phyloP scores from a whole-genome alignment of 2,113 vertebrate genomes.

The Sinosuthora webbiana region DNA sequence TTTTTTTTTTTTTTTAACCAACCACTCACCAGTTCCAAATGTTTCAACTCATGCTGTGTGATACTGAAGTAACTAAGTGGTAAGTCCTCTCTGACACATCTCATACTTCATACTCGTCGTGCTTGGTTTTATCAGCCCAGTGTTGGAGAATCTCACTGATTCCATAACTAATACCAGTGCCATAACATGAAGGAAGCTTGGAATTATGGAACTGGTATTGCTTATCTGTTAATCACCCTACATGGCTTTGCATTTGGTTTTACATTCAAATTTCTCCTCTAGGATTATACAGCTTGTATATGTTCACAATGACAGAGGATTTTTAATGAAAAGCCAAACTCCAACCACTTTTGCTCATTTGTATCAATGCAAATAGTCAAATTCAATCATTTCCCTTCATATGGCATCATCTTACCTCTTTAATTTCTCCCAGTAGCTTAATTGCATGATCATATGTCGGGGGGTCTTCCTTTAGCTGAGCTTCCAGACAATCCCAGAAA shows the following conservation, averaged over 20 bases:
- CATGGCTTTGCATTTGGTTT: not conserved
- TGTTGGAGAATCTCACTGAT: not conserved
- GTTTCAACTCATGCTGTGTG: not conserved
- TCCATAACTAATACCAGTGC: not conserved
- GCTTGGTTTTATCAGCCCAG: not conserved
- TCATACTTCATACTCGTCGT: not conserved
- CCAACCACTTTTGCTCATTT: not conserved
- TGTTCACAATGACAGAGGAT: not conserved
- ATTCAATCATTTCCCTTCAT: not conserved
- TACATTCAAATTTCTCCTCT: not conserved
- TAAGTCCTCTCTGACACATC: not conserved
- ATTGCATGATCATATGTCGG: constrained; percentile 78
- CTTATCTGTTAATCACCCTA: not conserved
- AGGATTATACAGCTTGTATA: not conserved
- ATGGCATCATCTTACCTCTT: constrained; percentile 72
- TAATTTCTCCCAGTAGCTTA: constrained; percentile 81
- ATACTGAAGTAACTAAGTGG: not conserved
- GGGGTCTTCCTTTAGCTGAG: constrained; percentile 87
- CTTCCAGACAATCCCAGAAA: constrained; percentile 94
- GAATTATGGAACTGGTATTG: not conserved
- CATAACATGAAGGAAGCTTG: not conserved
- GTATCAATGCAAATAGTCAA: not conserved
- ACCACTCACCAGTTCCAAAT: not conserved
- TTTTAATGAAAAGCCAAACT: not conserved
- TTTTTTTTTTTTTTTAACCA: not conserved